These are phyloP conservation scores for Hydrozoanthus tunicans DNA, from an alignment of 64 coral and sea anemone species.

Conservation along the genomic window DNA sequence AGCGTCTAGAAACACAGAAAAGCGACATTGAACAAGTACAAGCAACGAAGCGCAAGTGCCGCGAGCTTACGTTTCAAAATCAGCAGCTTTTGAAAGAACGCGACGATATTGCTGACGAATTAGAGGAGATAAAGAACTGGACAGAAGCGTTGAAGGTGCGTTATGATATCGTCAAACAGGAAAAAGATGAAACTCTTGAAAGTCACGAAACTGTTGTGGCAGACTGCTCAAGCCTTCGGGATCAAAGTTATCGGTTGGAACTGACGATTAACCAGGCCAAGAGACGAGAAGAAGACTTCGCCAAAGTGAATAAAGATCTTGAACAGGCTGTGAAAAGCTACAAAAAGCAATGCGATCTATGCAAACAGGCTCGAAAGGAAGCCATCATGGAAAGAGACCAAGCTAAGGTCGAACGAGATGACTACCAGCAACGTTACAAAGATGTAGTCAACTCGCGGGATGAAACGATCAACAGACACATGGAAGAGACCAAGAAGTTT, in stretches of 20 bases:
- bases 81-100: conserved; percentile 63
- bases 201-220: conserved; percentile 67
- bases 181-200: conserved; percentile 72
- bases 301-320: conserved; percentile 66
- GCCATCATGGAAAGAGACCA: conserved; percentile 69
- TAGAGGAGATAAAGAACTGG: conserved; percentile 76
- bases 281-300: conserved; percentile 54
- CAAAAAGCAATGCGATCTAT: conserved; percentile 66
- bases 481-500: conserved; percentile 74
- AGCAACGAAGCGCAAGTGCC: conserved; percentile 75
- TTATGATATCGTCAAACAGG: conserved; percentile 64
- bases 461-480: conserved; percentile 37
- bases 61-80: conserved; percentile 72
- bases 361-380: conserved; percentile 60
- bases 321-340: conserved; percentile 67
- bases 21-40: conserved; percentile 74
- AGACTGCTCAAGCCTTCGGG: conserved; percentile 37
- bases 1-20: conserved; percentile 84
- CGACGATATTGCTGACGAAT: conserved; percentile 63
- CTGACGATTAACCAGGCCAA: conserved; percentile 57
- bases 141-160: conserved; percentile 76
- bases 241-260: conserved; percentile 65
- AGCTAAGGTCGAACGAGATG: conserved; percentile 56
- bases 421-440: conserved; percentile 45
- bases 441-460: conserved; percentile 62